phyloP scores from a whole-genome alignment of 2,888 invertebrate genomes.

The Mesorhabditis sp. region DNA sequence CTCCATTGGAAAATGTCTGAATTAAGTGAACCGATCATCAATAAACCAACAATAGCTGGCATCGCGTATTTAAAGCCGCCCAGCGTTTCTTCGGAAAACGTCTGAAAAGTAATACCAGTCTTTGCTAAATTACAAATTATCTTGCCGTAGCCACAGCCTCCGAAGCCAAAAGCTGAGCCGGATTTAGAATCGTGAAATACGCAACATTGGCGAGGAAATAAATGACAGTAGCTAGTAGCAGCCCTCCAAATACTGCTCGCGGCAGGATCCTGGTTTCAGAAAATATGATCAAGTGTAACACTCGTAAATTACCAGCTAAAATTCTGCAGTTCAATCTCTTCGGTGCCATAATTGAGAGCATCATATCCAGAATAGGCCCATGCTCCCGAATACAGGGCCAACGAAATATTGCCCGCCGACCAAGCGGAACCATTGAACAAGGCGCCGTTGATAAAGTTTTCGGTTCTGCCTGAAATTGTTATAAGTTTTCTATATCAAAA shows the following conservation, averaged over 20 bases:
- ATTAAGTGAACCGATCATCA: conserved; percentile 35
- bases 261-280: conserved; percentile 25
- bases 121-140: not conserved
- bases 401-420: conserved; percentile 23
- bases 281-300: not conserved
- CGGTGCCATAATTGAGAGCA: conserved; percentile 35
- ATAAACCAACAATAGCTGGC: conserved; percentile 33
- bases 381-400: conserved; percentile 35
- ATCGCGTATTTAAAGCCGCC: conserved; percentile 27
- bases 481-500: not conserved
- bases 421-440: conserved; percentile 25
- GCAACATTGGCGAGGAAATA: conserved; percentile 32
- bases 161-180: conserved; percentile 28
- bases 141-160: conserved; percentile 36
- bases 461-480: conserved; percentile 11
- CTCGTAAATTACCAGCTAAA: conserved; percentile 23
- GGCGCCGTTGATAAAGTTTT: conserved; percentile 20
- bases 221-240: conserved; percentile 23
- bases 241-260: conserved; percentile 29
- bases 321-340: conserved; percentile 33
- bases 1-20: conserved; percentile 36
- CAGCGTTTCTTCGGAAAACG: conserved; percentile 31
- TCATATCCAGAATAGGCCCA: conserved; percentile 40
- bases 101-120: conserved; percentile 16
- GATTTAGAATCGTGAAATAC: conserved; percentile 30